Evolutionary conservation across 2,888 invertebrate genomes (phyloP).

Genomic region (Byasa hedistus): DNA sequence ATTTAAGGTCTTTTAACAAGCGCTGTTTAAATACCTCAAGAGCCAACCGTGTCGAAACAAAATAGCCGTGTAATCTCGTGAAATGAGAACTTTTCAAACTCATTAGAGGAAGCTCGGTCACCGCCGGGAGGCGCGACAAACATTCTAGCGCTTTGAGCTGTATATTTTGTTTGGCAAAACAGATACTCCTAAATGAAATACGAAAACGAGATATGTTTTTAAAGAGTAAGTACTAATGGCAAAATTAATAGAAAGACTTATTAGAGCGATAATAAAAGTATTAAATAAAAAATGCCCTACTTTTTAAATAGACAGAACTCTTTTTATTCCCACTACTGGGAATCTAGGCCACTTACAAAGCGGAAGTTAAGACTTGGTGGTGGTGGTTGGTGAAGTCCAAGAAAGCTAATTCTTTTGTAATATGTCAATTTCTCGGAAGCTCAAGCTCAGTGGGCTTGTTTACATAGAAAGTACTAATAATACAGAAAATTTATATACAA

Average conservation of each 20-base stretch:
- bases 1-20: background rate
- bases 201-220: background rate
- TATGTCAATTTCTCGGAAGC: no score
- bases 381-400: no score
- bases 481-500: no score
- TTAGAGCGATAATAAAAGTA: no score
- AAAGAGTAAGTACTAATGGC: background rate
- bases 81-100: slow-evolving; percentile 50
- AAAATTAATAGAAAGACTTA: background rate
- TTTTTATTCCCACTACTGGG: no score
- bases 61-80: slow-evolving; percentile 35
- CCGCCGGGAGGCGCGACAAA: slow-evolving; percentile 31
- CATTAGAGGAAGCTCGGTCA: slow-evolving; percentile 43
- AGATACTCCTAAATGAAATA: slow-evolving; percentile 7
- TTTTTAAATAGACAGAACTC: no score
- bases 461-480: no score
- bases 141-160: slow-evolving; percentile 18
- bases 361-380: no score
- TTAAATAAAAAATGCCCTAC: no score
- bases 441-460: no score
- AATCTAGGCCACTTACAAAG: no score
- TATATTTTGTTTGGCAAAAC: slow-evolving; percentile 4
- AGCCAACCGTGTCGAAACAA: slow-evolving; percentile 32
- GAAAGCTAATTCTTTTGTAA: no score
- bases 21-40: slow-evolving; percentile 6